Evolutionary conservation across 2,113 vertebrate species (phyloP).

Genomic region (Romanogobio albipinnatus): DNA sequence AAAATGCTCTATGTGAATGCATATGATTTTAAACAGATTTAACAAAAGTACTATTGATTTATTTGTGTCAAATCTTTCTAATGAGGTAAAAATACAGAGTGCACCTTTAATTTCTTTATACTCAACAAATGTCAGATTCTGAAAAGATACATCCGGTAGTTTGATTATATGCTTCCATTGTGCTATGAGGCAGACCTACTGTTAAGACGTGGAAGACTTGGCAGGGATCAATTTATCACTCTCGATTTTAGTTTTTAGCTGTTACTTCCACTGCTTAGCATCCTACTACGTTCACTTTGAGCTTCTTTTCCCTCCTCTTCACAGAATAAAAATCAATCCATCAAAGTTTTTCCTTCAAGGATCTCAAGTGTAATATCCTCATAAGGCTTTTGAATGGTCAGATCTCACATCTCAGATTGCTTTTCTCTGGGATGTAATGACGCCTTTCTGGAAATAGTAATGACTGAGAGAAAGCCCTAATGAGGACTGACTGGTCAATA

Average conservation of each 20-base stretch:
- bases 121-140: neutral
- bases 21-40: neutral
- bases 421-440: conserved; percentile 33
- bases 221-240: conserved; percentile 13
- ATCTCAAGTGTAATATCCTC: conserved; percentile 26
- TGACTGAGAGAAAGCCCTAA: conserved; percentile 30
- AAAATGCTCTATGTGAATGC: neutral
- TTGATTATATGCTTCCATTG: neutral
- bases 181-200: neutral
- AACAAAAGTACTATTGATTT: neutral
- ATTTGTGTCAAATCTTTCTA: neutral
- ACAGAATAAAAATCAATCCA: conserved; percentile 28
- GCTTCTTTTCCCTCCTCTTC: conserved; percentile 14
- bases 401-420: neutral
- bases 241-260: conserved; percentile 31
- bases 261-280: conserved; percentile 19
- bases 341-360: conserved; percentile 11
- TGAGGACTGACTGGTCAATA: conserved; percentile 42
- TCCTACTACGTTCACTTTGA: neutral
- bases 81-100: neutral
- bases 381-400: conserved; percentile 3
- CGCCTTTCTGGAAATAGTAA: conserved; percentile 21
- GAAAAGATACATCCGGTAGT: neutral
- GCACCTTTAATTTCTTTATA: neutral
- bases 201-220: neutral